Evolutionary conservation across 2,113 vertebrate genomes (phyloP).

Genomic region (Cephalopholis sonnerati): DNA sequence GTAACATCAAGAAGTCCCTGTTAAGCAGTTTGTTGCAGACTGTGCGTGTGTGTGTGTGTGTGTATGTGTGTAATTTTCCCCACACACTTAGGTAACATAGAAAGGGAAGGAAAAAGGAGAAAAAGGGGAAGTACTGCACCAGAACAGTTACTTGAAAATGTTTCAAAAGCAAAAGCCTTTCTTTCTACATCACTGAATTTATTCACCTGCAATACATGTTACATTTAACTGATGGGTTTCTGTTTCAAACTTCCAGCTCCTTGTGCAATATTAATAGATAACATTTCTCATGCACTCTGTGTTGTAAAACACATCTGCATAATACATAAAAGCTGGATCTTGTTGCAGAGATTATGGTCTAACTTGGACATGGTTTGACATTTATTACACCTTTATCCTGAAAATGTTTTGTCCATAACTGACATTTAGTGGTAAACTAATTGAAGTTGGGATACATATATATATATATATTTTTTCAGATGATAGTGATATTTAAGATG

Average conservation of each 20-base stretch:
- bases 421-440: neutral
- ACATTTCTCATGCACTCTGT: neutral
- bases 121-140: neutral
- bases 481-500: too few species aligned
- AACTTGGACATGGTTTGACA: neutral
- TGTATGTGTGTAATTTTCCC: neutral
- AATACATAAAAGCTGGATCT: slow-evolving; percentile 12
- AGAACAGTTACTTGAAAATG: neutral
- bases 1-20: neutral
- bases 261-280: slow-evolving; percentile 49
- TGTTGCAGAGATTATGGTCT: neutral
- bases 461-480: too few species aligned
- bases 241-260: slow-evolving; percentile 30
- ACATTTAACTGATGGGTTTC: neutral
- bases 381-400: neutral
- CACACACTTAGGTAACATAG: neutral
- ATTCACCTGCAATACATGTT: neutral
- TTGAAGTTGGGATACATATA: neutral
- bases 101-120: neutral
- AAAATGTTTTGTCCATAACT: neutral
- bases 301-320: slow-evolving; percentile 38
- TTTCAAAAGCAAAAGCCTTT: neutral
- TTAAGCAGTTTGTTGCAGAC: neutral
- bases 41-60: neutral
- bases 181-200: neutral